Evolutionary conservation across 2,797 vertebrate species (phyloP).

Genomic region (Cyprinodon diabolis): DNA sequence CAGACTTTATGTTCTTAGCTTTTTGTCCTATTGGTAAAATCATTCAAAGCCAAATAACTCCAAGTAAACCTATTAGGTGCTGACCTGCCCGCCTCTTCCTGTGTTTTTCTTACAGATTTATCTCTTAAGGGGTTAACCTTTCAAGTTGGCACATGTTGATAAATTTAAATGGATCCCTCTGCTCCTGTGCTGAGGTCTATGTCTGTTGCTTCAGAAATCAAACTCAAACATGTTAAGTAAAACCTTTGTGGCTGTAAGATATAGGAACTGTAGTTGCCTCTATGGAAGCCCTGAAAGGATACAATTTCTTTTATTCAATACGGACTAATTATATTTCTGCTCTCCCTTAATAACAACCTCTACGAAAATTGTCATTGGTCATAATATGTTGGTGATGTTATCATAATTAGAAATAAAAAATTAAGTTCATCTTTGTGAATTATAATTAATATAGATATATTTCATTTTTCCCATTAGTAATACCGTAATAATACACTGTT

Average conservation of each 20-base stretch:
- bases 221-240: slow-evolving; percentile 4
- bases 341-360: neutral
- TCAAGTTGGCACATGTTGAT: slow-evolving; percentile 19
- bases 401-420: neutral
- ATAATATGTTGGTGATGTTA: neutral
- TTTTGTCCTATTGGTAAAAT: slow-evolving; percentile 25
- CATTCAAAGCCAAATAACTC: slow-evolving; percentile 28
- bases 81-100: neutral
- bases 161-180: slow-evolving; percentile 22
- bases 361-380: neutral
- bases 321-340: neutral
- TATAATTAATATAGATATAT: neutral
- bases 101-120: neutral
- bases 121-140: slow-evolving; percentile 7
- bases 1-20: slow-evolving; percentile 4
- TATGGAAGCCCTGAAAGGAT: neutral
- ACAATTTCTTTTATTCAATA: neutral
- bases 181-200: neutral
- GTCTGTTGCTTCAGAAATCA: slow-evolving; percentile 27
- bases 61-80: neutral
- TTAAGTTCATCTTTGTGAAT: neutral
- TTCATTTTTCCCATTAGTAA: neutral
- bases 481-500: neutral
- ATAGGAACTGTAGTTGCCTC: neutral
- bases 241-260: neutral